Percentiles rank a stretch among this genome's conserved stretches.
Conservation (phyloP, 2,113 vertebrate genomes). For the Hippolais icterina region DNA sequence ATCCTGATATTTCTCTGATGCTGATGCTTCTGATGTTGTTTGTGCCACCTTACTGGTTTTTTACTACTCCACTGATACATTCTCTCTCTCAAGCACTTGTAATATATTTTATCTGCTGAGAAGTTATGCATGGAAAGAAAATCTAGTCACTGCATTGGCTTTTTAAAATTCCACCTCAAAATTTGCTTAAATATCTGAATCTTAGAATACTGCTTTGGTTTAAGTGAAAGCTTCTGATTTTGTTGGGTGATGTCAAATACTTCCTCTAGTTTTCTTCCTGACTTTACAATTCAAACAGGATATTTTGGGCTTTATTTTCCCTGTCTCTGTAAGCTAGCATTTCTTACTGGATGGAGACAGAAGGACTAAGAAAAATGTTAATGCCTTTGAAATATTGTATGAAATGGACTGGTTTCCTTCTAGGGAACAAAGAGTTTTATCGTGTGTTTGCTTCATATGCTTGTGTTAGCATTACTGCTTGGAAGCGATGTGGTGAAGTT, state of each 20-base stretch:
- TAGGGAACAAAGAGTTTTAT: not conserved
- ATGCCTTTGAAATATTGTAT: not conserved
- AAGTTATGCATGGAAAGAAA: not conserved
- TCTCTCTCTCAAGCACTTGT: not conserved
- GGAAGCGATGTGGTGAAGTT: not conserved
- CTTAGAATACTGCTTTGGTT: not conserved
- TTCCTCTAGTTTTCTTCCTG: not conserved
- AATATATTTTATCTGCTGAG: not conserved
- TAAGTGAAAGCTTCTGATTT: not conserved
- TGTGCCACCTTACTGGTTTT: not conserved
- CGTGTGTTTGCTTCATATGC: not conserved
- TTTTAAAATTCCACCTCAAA: not conserved
- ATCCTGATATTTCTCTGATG: not conserved
- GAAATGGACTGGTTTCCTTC: not conserved
- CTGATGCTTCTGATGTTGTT: not conserved
- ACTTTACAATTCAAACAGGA: not conserved
- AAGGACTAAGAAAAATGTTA: not conserved
- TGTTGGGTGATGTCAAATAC: not conserved
- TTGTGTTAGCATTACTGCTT: not conserved
- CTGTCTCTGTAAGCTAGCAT: not conserved
- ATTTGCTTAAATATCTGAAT: not conserved
- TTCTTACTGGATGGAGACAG: not conserved
- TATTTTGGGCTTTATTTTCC: conserved; percentile 12
- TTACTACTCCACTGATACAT: not conserved
- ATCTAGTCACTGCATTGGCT: not conserved